Base-by-base conservation (phyloP, 2,888 invertebrate genomes). In the Idaea biselata region DNA sequence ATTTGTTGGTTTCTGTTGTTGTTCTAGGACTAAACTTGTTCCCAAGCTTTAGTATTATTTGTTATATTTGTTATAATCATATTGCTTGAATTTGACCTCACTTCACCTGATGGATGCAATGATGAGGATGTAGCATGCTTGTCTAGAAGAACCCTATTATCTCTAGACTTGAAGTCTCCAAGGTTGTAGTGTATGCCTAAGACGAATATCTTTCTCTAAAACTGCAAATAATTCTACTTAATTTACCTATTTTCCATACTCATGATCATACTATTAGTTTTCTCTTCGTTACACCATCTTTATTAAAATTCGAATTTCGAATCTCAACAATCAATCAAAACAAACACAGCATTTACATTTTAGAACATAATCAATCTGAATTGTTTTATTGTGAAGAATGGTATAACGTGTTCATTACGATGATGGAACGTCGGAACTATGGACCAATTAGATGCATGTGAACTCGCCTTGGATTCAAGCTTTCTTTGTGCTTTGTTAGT, bases 361-460 rank as follows among this genome's bases (percentile, higher is more conserved):
- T 64, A 65, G 69, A 66, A 59, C 64, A 59, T 63, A 67, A 67
- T 68, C 64, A 66, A 63, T 57, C 60, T 67, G 62, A 63, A 70
- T 65, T 68, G 68, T 69, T 71, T 66, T 68, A 68, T 67, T 67
- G 60, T 58, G 57, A 31, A 56, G 62, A 65, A 69, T 67, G 65
- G 68, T 73, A 72, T 73, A 75, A 77, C 76, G 76, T 77, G 80
- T 81, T 82, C 78, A 79, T 82, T 81, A 82, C 72, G 69, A 70
- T 73, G 62, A 70, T 73, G 73, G 64, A 72, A 67, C 73, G 33
- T 44, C 62, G 70, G 72, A 44, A 44, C 44, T 11, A 44, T 73
- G 73, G 72, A 65, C 76, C 78, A 83, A 83, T 83, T 83, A 83
- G 72, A 63, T 69, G 71, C 68, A 66, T 65, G 66, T 72, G 73